These are phyloP conservation scores for Astyanax mexicanus DNA, from an alignment of 2,797 vertebrate species.

Conservation along the genomic window DNA sequence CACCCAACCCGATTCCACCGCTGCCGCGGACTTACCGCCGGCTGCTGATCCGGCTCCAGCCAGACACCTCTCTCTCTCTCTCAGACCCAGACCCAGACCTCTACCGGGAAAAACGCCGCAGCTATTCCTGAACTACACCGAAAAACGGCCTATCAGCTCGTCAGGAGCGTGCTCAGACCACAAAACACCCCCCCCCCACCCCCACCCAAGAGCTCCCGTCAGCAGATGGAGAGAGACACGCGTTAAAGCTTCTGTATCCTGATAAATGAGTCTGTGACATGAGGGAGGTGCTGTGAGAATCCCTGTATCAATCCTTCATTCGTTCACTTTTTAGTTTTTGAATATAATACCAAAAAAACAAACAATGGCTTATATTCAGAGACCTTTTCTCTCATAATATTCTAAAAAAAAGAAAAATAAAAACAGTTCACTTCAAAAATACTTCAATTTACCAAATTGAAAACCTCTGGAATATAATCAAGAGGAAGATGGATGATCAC, in stretches of 20 bases:
- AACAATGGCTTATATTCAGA: too few species aligned
- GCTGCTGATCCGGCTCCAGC: constrained; percentile 44
- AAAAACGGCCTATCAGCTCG: constrained; percentile 36
- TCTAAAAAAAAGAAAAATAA: too few species aligned
- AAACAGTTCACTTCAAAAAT: too few species aligned
- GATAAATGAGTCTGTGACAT: constrained; percentile 11
- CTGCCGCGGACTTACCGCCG: constrained; percentile 22
- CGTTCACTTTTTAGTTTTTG: too few species aligned
- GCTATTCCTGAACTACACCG: constrained; percentile 28
- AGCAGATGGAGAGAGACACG: constrained; percentile 37
- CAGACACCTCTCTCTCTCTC: constrained; percentile 33
- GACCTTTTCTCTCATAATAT: too few species aligned
- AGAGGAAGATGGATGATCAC: too few species aligned
- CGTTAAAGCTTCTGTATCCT: constrained; percentile 32
- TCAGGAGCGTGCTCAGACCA: background rate
- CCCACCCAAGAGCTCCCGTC: constrained; percentile 17
- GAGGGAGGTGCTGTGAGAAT: constrained; percentile 44
- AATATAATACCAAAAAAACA: too few species aligned
- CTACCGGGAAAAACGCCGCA: constrained; percentile 33
- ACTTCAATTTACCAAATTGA: too few species aligned
- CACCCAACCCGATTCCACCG: constrained; percentile 52
- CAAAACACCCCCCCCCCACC: too few species aligned
- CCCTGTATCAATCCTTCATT: too few species aligned
- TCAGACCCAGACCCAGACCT: too few species aligned
- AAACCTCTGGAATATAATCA: too few species aligned